A percentile compares a stretch with the other conserved stretches of the same genome.
Evolutionary conservation across 2,888 invertebrate species (phyloP).

Genomic region (Xestia sexstrigata): DNA sequence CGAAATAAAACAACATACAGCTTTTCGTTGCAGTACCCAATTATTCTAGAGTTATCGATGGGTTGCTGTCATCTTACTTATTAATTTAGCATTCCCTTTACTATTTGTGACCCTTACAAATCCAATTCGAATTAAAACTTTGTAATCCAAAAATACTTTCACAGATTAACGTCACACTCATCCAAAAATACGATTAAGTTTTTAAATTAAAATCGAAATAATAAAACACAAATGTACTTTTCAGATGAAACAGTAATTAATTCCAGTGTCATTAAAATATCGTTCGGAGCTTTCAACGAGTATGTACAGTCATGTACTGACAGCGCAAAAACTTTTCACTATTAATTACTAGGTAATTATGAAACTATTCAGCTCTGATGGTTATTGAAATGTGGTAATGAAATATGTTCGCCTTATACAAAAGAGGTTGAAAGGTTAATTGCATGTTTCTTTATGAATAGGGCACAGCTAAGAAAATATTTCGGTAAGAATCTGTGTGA

Average conservation of each 20-base stretch:
- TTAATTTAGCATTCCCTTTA: neutral
- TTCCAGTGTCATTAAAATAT: conserved; percentile 37
- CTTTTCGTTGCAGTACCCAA: neutral
- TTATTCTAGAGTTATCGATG: neutral
- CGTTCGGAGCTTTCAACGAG: conserved; percentile 24
- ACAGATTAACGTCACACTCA: neutral
- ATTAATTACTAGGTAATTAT: conserved; percentile 52
- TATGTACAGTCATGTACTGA: conserved; percentile 20
- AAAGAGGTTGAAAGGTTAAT: conserved; percentile 40
- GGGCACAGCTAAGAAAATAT: conserved; percentile 10
- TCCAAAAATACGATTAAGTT: neutral
- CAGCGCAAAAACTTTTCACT: conserved; percentile 28
- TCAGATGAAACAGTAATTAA: conserved; percentile 28
- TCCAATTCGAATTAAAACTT: neutral
- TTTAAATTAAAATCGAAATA: neutral
- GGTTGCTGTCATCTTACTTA: neutral
- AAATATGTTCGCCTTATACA: conserved; percentile 39
- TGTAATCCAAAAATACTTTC: neutral
- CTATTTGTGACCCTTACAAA: neutral
- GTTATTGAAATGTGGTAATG: conserved; percentile 36
- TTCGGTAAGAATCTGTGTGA: conserved; percentile 9
- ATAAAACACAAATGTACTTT: conserved; percentile 5
- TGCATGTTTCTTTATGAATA: conserved; percentile 42
- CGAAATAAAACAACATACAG: neutral
- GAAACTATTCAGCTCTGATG: conserved; percentile 40